Percentiles rank a stretch among this genome's conserved stretches.
phyloP scores from a whole-genome alignment of 2,113 vertebrate genomes.

The Eolophus roseicapilla region DNA sequence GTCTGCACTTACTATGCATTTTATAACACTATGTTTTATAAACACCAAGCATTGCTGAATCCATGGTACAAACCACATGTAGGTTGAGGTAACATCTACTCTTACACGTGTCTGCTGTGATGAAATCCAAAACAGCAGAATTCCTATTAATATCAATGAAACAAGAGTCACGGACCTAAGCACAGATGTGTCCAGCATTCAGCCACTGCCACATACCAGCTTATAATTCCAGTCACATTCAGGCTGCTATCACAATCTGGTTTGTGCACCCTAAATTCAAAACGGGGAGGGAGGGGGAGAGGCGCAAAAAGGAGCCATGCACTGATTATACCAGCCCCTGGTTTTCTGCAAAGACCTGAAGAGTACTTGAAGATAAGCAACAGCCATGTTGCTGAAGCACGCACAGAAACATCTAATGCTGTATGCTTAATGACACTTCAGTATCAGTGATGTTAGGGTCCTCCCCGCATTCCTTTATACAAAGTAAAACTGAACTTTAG shows the following conservation, averaged over 20 bases:
- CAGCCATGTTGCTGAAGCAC: neutral
- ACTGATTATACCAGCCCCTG: neutral
- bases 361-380: neutral
- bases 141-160: neutral
- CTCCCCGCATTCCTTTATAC: neutral
- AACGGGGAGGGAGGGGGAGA: neutral
- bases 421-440: neutral
- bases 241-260: rapidly evolving
- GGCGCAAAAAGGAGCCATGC: neutral
- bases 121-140: neutral
- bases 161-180: neutral
- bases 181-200: neutral
- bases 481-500: neutral
- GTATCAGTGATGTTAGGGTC: neutral
- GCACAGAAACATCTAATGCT: neutral
- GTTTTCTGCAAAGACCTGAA: neutral
- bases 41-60: neutral
- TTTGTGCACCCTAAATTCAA: neutral
- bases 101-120: neutral
- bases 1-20: neutral
- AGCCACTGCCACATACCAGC: neutral
- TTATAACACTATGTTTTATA: neutral
- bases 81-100: neutral
- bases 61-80: neutral
- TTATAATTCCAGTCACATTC: neutral